A percentile compares a stretch with the other conserved stretches of the same genome.
Conservation (phyloP, 2,113 vertebrate genomes). For the Lagopus muta region DNA sequence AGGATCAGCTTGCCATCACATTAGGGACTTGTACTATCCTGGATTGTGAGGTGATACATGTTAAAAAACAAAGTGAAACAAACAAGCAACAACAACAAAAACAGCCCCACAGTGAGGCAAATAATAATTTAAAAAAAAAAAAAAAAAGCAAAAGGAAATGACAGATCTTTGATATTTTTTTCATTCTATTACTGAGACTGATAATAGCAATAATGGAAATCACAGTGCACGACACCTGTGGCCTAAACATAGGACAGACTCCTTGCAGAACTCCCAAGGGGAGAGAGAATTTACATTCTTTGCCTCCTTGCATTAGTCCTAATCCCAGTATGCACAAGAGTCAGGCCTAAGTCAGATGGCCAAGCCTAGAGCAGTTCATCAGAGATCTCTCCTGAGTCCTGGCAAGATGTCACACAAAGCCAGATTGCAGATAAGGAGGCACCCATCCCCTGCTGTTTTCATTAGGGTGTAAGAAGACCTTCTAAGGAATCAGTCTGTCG, state of each 20-base stretch:
- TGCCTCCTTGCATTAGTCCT: neutral
- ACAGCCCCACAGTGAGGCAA: neutral
- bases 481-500: neutral
- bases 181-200: neutral
- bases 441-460: neutral
- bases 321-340: neutral
- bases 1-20: neutral
- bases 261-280: neutral
- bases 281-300: neutral
- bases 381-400: neutral
- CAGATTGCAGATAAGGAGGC: neutral
- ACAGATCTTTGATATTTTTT: neutral
- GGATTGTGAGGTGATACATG: too few species aligned
- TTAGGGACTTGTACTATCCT: neutral
- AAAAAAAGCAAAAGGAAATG: neutral
- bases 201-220: neutral
- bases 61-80: neutral
- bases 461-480: neutral
- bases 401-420: neutral
- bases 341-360: neutral
- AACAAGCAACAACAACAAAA: neutral
- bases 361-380: neutral
- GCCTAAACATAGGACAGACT: neutral
- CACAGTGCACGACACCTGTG: neutral
- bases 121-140: neutral